Conservation (phyloP, 2,888 invertebrate genomes). For the Ramazzottius varieornatus region DNA sequence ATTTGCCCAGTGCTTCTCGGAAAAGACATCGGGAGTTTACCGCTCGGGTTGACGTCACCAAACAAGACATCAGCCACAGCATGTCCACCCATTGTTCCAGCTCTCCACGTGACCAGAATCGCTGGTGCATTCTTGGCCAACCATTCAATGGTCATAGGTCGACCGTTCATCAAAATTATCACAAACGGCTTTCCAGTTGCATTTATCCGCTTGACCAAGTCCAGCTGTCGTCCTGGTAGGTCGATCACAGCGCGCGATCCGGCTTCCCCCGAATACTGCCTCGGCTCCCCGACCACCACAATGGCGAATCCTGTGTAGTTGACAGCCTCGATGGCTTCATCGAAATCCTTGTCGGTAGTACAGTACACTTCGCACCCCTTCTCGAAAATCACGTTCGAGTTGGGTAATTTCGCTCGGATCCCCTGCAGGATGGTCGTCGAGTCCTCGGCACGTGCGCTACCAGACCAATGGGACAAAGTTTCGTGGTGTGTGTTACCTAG, state of each 20-base stretch:
- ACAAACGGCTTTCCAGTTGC: not conserved
- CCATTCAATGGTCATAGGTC: not conserved
- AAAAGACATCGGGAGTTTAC: not conserved
- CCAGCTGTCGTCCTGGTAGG: not conserved
- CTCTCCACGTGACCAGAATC: not conserved
- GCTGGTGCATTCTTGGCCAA: not conserved
- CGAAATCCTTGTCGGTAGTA: not conserved
- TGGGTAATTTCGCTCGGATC: not conserved
- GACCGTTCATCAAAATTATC: constrained; percentile 1
- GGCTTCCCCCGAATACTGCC: not conserved
- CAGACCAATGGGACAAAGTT: not conserved
- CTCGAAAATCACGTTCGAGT: not conserved
- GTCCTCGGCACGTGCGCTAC: not conserved
- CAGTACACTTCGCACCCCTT: not conserved
- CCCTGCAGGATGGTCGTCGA: not conserved
- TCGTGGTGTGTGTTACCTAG: not conserved
- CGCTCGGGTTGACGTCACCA: not conserved
- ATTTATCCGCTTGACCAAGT: not conserved
- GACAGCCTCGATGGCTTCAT: not conserved
- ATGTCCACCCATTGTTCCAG: not conserved
- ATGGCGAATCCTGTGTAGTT: not conserved
- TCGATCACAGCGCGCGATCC: not conserved
- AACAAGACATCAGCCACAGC: not conserved
- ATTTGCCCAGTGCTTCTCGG: constrained; percentile 2
- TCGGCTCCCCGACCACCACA: not conserved